phyloP scores from a whole-genome alignment of 2,113 vertebrate species.

The Chloropsis hardwickii region DNA sequence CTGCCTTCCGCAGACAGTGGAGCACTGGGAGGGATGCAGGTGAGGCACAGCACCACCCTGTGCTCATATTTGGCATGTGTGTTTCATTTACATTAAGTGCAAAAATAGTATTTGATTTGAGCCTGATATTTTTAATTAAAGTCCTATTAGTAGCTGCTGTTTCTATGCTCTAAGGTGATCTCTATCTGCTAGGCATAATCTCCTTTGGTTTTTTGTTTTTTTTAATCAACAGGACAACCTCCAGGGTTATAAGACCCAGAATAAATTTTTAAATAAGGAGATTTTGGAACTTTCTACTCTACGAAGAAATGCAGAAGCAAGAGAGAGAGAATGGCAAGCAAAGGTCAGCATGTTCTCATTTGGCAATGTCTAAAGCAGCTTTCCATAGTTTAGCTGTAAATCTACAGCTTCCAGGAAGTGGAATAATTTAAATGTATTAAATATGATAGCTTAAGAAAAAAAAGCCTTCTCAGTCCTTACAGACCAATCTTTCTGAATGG shows the following conservation, averaged over 20 bases:
- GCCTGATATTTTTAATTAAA: not conserved
- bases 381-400: not conserved
- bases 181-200: not conserved
- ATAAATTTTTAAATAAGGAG: constrained; percentile 98
- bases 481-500: not conserved
- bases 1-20: not conserved
- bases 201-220: not conserved
- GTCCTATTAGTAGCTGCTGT: not conserved
- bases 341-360: constrained; percentile 78
- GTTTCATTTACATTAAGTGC: not conserved
- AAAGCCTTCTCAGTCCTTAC: not conserved
- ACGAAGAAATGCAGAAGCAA: constrained; percentile 86
- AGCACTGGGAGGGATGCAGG: not conserved
- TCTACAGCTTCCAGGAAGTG: not conserved
- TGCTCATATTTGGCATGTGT: not conserved
- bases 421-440: not conserved
- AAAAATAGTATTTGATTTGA: not conserved
- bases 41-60: not conserved
- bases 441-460: not conserved
- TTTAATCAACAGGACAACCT: constrained; percentile 84
- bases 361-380: not conserved
- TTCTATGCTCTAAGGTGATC: not conserved
- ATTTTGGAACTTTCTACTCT: constrained; percentile 93
- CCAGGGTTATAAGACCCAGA: constrained; percentile 95
- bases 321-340: constrained; percentile 86